phyloP scores from a whole-genome alignment of 1,140 invertebrate genomes.

The Eulimnadia texana region DNA sequence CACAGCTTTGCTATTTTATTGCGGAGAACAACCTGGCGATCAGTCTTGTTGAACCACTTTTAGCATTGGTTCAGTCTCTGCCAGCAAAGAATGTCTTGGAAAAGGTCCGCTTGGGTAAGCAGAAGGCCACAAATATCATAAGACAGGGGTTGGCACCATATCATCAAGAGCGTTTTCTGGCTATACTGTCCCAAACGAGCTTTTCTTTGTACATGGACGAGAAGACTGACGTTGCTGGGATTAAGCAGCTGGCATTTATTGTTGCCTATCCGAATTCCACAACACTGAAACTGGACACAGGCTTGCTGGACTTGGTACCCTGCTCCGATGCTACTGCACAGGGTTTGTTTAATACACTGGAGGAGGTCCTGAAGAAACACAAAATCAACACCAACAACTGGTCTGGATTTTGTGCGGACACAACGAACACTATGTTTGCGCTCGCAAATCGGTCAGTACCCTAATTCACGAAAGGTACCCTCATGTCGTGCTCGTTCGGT shows the following conservation, averaged over 20 bases:
- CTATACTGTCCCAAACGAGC: neutral
- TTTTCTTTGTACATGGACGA: neutral
- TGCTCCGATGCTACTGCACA: neutral
- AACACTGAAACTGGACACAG: neutral
- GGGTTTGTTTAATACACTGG: neutral
- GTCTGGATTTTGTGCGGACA: neutral
- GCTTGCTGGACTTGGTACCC: neutral
- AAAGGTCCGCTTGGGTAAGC: neutral
- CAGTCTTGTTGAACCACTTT: neutral
- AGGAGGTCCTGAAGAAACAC: neutral
- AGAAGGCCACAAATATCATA: slow-evolving; percentile 6
- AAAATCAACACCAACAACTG: neutral
- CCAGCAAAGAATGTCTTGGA: neutral
- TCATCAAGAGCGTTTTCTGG: neutral
- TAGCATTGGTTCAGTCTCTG: neutral
- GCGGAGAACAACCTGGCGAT: neutral
- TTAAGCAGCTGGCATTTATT: neutral
- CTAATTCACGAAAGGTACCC: slow-evolving; percentile 4
- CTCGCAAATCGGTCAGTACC: neutral
- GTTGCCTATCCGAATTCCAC: neutral
- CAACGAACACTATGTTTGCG: neutral
- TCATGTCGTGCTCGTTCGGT: slow-evolving; percentile 24
- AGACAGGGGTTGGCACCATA: neutral
- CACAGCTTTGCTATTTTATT: neutral
- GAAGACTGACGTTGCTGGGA: neutral